Evolutionary conservation across 2,888 invertebrate genomes (phyloP), one percentile per base, ranked within the genome.

Genomic region (Scaptomyza flava): DNA sequence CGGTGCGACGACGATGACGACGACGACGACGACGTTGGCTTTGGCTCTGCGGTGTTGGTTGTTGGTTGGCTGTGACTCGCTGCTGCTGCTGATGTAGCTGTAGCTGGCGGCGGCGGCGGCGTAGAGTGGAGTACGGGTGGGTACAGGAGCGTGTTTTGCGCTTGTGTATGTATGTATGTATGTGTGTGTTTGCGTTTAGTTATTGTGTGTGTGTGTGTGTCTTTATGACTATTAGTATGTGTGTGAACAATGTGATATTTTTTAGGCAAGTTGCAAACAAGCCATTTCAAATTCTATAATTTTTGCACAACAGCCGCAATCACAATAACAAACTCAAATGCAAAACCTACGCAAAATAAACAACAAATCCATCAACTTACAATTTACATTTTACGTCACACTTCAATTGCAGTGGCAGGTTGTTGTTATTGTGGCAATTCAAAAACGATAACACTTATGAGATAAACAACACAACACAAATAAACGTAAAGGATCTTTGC

Each of bases 91-190:
- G 59, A 45, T 75, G 67, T 70, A 59, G 77, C 63, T 77, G 59
- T 57, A 68, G 73, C 60, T 58, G 46, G 71, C 52, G 62, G 64
- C 51, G 62, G 64, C 51, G 61, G 77, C 78, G 81, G 73, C 63
- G 67, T 79, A 73, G 17, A 75, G 85, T 84, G 87, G 85, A 87
- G 81, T 81, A 84, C 81, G 70, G 75, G 75, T 79, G 77, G 79
- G 82, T 82, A 87, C 86, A 82, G 82, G 88, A 82, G 82, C 88
- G 88, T 82, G 88, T 83, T 87, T 82, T 83, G 74, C 80, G 88
- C 66, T 81, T 68, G 77, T 79, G 59, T 81, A 46, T 77, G 69
- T 1, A 17, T 17, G 17, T 46, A 38, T 54, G 48, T 62, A 57
- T 57, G 62, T 48, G 56, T 47, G 38, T 48, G 53, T 58, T 45